Evolutionary conservation across 92 coral and sea anemone genomes (phyloP), one percentile per base, ranked within the genome.

Genomic region (Blastomussa wellsi): DNA sequence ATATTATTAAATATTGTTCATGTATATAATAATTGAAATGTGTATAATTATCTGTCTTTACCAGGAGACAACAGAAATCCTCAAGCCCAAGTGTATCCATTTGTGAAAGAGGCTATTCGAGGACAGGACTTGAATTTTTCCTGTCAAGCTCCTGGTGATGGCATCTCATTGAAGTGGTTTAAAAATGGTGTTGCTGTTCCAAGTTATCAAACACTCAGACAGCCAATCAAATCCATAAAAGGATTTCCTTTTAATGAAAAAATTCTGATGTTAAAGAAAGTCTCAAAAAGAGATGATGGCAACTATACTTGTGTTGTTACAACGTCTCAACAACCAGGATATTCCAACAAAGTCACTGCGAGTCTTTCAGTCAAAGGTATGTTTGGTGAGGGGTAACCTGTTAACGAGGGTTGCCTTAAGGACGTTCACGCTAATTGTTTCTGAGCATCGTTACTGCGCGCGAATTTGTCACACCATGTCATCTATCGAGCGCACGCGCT

Each of bases 91-190:
- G 86, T 92, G 28, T 88, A 80, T 65, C 98, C 98, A 51, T 68
- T 80, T 51, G 59, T 70, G 19, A 88, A 79, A 67, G 90, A 74
- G 36, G 78, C 90, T 32, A 24, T 72, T 32, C 69, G 68, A n/a
- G 90, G 89, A n/a, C 82, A 90, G 71, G 59, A 65, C 60, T 83
- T 79, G 51, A 92, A 90, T 69, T 90, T 94, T 78, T 82, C 95
- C n/a, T 94, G 98, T 42, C 84, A 87, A 31, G 92, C 88, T 20
- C 91, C 91, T n/a, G 98, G 95, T 48, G 88, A 92, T 68, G 89
- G 79, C 13, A 69, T 88, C 26, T 78, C 85, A 11, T 81, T 92
- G 29, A 52, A 91, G 16, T 94, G 98, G 98, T 73, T 79, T 51
- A 94, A 83, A 85, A 88, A 92, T 72, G 87, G 93, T 17, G 76